Conservation (phyloP, 2,797 vertebrate species). For the Gymnodraco acuticeps region DNA sequence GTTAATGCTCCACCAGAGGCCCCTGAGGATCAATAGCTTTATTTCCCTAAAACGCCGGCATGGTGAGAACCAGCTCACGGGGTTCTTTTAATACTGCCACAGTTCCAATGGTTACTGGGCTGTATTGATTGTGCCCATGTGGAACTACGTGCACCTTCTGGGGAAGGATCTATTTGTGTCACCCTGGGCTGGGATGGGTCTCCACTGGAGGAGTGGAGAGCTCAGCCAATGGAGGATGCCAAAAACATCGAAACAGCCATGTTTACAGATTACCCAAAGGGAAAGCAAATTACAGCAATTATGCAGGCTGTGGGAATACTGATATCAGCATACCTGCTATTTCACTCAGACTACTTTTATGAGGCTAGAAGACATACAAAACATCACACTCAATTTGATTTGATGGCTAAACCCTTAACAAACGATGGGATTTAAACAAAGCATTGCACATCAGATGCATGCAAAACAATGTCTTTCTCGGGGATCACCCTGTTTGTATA, state of each 20-base stretch:
- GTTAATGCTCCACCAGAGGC: conserved; percentile 83
- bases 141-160: conserved; percentile 86
- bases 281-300: conserved; percentile 88
- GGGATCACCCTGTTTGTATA: conserved; percentile 58
- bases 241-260: conserved; percentile 88
- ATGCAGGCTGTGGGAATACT: conserved; percentile 85
- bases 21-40: conserved; percentile 84
- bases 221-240: conserved; percentile 86
- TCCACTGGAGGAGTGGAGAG: conserved; percentile 75
- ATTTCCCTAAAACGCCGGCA: conserved; percentile 86
- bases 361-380: conserved; percentile 74
- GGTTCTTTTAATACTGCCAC: conserved; percentile 82
- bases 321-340: conserved; percentile 84
- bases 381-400: conserved; percentile 79
- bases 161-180: conserved; percentile 88
- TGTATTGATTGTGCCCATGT: conserved; percentile 84
- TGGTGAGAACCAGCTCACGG: conserved; percentile 79
- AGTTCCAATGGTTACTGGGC: conserved; percentile 76
- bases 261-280: conserved; percentile 89
- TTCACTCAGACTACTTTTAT: conserved; percentile 81
- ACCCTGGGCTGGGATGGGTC: conserved; percentile 82
- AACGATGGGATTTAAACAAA: conserved; percentile 75
- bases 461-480: conserved; percentile 65
- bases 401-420: conserved; percentile 76
- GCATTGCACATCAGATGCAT: conserved; percentile 55